phyloP scores from a whole-genome alignment of 2,797 vertebrate species.

The Smutsia temminckii region DNA sequence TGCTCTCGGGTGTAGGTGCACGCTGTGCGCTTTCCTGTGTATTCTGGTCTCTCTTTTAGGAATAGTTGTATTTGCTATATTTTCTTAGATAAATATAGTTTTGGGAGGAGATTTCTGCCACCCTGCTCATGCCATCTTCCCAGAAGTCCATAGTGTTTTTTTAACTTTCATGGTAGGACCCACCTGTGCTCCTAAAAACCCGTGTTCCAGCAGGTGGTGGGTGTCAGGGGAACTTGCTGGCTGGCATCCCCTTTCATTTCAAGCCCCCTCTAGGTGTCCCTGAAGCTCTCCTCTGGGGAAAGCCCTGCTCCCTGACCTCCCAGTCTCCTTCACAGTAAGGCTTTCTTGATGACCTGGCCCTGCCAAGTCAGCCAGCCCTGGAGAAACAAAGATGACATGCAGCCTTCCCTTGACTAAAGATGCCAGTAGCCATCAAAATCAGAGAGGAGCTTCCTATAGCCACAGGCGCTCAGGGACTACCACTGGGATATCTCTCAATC shows the following conservation, averaged over 20 bases:
- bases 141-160: not conserved
- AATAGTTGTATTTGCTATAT: no score
- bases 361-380: not conserved
- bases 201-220: not conserved
- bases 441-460: not conserved
- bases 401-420: not conserved
- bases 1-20: no score
- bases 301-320: not conserved
- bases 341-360: not conserved
- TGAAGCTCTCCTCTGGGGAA: not conserved
- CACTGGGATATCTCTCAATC: not conserved
- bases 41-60: no score
- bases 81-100: no score
- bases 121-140: no score
- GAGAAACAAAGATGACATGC: not conserved
- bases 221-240: not conserved
- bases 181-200: not conserved
- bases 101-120: no score
- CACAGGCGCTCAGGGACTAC: not conserved
- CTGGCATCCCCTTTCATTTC: not conserved
- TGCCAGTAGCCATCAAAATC: not conserved
- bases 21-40: no score
- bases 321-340: not conserved
- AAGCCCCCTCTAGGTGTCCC: not conserved
- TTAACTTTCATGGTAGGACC: not conserved